phyloP scores from a whole-genome alignment of 2,888 invertebrate genomes.

The Sphecodes monilicornis region DNA sequence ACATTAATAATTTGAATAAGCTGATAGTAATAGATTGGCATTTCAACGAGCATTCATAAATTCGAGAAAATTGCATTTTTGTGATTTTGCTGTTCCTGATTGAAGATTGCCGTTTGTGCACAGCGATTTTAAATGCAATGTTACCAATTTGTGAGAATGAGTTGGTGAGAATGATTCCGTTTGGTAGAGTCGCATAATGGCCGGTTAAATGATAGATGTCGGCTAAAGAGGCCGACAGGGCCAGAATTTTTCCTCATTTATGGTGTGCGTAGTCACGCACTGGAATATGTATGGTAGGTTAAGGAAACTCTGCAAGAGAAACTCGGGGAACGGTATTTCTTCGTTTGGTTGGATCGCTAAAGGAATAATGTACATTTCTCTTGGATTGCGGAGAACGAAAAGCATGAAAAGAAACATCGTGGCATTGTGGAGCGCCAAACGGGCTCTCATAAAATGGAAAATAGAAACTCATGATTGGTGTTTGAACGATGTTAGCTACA shows the following conservation, averaged over 20 bases:
- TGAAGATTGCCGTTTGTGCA: no score
- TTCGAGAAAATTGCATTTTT: no score
- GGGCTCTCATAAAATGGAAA: conserved; percentile 36
- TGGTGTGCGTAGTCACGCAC: neutral
- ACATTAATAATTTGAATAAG: no score
- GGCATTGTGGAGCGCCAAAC: conserved; percentile 8
- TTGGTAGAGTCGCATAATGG: neutral
- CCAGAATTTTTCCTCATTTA: neutral
- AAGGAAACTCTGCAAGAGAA: neutral
- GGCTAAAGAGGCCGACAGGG: neutral
- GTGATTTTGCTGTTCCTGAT: no score
- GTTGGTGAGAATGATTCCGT: neutral
- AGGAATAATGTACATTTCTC: conserved; percentile 9
- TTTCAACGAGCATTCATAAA: no score
- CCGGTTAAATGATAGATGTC: neutral
- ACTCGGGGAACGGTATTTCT: neutral
- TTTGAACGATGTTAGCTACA: neutral
- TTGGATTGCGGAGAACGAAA: neutral
- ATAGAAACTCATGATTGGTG: conserved; percentile 23
- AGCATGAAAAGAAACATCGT: neutral
- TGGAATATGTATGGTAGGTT: neutral
- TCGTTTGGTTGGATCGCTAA: neutral
- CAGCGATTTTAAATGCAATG: neutral
- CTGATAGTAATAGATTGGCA: no score
- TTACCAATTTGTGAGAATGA: neutral